These are phyloP conservation scores for Vulpes vulpes DNA, from an alignment of 2,113 vertebrate genomes.

Conservation along the genomic window DNA sequence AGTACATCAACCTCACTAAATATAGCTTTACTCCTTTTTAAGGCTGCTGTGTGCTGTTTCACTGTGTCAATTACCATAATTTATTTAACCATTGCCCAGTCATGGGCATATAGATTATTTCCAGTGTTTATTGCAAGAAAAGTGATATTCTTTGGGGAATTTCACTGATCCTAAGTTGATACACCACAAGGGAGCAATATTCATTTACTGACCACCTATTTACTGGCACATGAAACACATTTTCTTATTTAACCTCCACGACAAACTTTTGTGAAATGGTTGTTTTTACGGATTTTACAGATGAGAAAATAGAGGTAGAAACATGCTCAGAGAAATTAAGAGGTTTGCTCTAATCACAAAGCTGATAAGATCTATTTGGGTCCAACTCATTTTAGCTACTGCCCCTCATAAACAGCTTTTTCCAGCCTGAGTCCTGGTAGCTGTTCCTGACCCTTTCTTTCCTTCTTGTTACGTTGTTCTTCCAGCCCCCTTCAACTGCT, in stretches of 20 bases:
- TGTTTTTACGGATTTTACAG: background rate
- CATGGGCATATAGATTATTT: background rate
- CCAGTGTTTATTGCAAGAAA: background rate
- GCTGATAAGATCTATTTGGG: background rate
- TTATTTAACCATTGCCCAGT: background rate
- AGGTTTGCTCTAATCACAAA: background rate
- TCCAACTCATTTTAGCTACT: background rate
- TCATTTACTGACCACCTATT: background rate
- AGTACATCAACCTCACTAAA: background rate
- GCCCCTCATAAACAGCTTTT: background rate
- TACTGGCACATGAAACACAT: background rate
- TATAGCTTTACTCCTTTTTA: constrained; percentile 2
- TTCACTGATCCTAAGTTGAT: background rate
- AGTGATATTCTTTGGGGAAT: background rate
- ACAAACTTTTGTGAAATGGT: background rate
- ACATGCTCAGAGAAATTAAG: background rate
- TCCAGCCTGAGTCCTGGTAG: background rate
- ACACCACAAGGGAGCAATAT: background rate
- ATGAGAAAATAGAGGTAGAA: background rate
- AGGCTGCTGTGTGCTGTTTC: background rate
- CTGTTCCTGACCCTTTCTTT: background rate
- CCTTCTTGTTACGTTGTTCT: background rate
- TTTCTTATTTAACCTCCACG: background rate
- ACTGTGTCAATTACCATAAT: background rate
- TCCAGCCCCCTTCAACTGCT: background rate